Conservation (phyloP, 2,113 vertebrate species). For the Oenanthe oenanthe region DNA sequence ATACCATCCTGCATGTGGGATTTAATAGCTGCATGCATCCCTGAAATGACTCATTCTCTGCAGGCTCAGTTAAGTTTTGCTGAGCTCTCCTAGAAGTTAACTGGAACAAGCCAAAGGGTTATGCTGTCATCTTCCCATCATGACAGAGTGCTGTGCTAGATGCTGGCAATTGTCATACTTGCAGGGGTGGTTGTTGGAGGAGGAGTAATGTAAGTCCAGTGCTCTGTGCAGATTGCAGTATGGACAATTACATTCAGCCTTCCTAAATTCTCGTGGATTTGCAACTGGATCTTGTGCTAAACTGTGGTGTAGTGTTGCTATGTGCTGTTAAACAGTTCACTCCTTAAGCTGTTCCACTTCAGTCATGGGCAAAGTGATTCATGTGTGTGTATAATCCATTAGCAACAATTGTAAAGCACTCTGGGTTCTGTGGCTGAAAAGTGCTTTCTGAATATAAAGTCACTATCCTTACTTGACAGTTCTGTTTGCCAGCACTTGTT, state of each 20-base stretch:
- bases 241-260: background rate
- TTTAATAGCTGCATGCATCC: background rate
- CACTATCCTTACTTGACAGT: conserved; percentile 42
- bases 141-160: background rate
- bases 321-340: conserved; percentile 25
- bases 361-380: conserved; percentile 19
- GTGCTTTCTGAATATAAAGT: conserved; percentile 23
- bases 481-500: conserved; percentile 45
- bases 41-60: background rate
- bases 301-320: background rate
- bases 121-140: background rate
- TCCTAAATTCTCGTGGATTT: conserved; percentile 15
- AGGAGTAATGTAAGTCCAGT: background rate
- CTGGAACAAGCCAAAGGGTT: background rate
- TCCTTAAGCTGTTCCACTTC: conserved; percentile 32
- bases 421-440: conserved; percentile 1
- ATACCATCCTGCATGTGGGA: background rate
- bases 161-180: background rate
- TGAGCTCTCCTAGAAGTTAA: background rate
- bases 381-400: conserved; percentile 68
- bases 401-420: conserved; percentile 59
- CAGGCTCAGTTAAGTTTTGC: background rate
- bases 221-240: background rate
- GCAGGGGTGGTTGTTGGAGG: background rate
- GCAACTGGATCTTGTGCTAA: conserved; percentile 17